Conservation (phyloP, 2,888 invertebrate genomes). For the Lamproptera curius region DNA sequence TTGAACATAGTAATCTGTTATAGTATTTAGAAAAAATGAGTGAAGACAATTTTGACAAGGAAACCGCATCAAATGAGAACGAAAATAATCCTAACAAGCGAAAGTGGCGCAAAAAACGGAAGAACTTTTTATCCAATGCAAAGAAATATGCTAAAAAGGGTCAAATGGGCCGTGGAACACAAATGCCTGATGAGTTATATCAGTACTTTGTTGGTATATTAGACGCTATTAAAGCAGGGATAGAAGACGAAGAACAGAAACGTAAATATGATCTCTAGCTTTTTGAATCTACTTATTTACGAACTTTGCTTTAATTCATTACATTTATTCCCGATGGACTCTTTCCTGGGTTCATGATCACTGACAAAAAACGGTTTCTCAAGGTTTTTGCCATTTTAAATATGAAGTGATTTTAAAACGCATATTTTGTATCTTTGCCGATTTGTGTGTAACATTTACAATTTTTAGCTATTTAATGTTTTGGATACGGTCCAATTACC, state of each 20-base stretch:
- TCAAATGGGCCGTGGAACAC: slow-evolving; percentile 83
- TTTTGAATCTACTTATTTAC: too few relatives aligned
- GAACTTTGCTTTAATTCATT: too few relatives aligned
- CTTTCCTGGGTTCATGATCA: too few relatives aligned
- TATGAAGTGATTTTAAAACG: too few relatives aligned
- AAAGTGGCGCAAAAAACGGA: slow-evolving; percentile 80
- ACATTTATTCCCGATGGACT: too few relatives aligned
- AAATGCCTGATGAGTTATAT: slow-evolving; percentile 85
- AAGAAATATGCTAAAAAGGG: slow-evolving; percentile 88
- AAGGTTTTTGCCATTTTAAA: neutral
- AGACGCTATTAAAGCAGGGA: slow-evolving; percentile 83
- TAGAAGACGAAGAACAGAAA: slow-evolving; percentile 84
- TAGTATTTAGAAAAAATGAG: slow-evolving; percentile 8
- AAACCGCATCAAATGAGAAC: slow-evolving; percentile 7
- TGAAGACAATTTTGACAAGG: slow-evolving; percentile 49
- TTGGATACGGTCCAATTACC: too few relatives aligned
- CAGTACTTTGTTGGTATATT: slow-evolving; percentile 87
- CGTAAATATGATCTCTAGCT: slow-evolving; percentile 74
- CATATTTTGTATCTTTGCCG: too few relatives aligned
- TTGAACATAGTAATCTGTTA: neutral
- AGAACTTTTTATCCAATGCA: slow-evolving; percentile 83
- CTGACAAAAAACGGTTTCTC: too few relatives aligned
- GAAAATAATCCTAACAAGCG: slow-evolving; percentile 47
- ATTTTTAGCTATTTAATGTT: too few relatives aligned
- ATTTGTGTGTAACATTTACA: too few relatives aligned